phyloP scores from a whole-genome alignment of 2,797 vertebrate genomes.

The Adelosebastes latens region DNA sequence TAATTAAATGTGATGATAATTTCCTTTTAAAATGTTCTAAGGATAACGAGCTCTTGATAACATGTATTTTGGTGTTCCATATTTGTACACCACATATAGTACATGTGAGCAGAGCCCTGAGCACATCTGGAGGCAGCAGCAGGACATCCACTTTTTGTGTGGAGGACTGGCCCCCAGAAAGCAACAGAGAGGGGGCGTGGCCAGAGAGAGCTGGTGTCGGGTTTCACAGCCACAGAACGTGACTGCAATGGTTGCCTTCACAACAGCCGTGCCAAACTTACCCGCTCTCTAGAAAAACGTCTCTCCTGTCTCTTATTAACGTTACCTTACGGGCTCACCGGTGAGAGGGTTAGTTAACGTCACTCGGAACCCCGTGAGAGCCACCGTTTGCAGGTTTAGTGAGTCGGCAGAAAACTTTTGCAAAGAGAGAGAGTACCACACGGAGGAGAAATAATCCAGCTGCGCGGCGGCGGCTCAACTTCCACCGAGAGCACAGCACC shows the following conservation, averaged over 20 bases:
- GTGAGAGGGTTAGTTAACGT: neutral
- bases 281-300: constrained; percentile 52
- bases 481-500: constrained; percentile 42
- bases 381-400: constrained; percentile 25
- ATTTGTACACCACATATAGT: neutral
- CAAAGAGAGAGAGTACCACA: constrained; percentile 13
- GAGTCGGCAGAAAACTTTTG: constrained; percentile 62
- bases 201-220: constrained; percentile 57
- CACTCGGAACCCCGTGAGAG: neutral
- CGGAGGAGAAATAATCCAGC: constrained; percentile 55
- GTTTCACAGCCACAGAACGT: constrained; percentile 77
- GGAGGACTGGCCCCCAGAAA: constrained; percentile 52
- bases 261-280: constrained; percentile 71
- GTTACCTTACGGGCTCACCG: constrained; percentile 8
- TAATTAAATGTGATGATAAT: too few relatives aligned
- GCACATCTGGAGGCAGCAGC: constrained; percentile 78
- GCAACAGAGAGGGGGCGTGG: constrained; percentile 73
- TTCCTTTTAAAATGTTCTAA: too few relatives aligned
- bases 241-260: constrained; percentile 79
- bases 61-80: too few relatives aligned
- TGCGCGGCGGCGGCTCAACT: constrained; percentile 59
- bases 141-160: constrained; percentile 56
- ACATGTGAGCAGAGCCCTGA: constrained; percentile 1
- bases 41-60: too few relatives aligned
- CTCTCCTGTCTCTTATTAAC: constrained; percentile 28